Conservation (phyloP, 1,140 invertebrate species). For the Drosophila oshimai region DNA sequence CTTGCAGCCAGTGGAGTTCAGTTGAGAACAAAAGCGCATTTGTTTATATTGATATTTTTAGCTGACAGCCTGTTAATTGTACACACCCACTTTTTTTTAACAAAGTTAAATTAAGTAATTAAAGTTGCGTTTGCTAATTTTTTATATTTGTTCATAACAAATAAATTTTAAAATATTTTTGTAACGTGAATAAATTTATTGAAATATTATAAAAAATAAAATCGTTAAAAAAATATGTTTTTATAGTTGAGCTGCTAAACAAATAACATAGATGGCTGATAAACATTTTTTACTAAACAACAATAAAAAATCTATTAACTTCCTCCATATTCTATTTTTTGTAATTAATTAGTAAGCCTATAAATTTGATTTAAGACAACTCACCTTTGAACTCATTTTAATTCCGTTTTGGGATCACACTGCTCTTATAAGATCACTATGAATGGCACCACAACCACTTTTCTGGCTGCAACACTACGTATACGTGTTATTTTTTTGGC, state of each 20-base stretch:
- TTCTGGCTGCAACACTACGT: slow-evolving; percentile 42
- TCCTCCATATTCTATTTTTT: too few species aligned
- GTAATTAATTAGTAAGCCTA: too few species aligned
- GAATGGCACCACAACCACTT: neutral
- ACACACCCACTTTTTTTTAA: slow-evolving; percentile 47
- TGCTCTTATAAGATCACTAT: neutral
- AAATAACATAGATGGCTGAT: too few species aligned
- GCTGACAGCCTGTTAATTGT: slow-evolving; percentile 16
- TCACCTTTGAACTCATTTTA: slow-evolving; percentile 36
- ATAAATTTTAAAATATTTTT: too few species aligned
- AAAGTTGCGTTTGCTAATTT: neutral
- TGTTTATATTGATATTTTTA: slow-evolving; percentile 67
- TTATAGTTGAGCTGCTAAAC: too few species aligned
- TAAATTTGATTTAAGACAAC: neutral
- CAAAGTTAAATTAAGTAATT: slow-evolving; percentile 6
- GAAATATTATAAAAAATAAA: too few species aligned
- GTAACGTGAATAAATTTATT: too few species aligned
- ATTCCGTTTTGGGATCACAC: slow-evolving; percentile 1
- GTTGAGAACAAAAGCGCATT: slow-evolving; percentile 70
- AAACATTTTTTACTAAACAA: too few species aligned
- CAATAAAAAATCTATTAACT: too few species aligned
- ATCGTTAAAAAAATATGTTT: too few species aligned
- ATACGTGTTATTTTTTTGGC: slow-evolving; percentile 64
- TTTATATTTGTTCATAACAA: neutral
- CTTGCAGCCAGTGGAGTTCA: slow-evolving; percentile 39